Evolutionary conservation across 2,113 vertebrate species (phyloP), one percentile per base, ranked within the genome.

Genomic region (Varanus komodoensis): DNA sequence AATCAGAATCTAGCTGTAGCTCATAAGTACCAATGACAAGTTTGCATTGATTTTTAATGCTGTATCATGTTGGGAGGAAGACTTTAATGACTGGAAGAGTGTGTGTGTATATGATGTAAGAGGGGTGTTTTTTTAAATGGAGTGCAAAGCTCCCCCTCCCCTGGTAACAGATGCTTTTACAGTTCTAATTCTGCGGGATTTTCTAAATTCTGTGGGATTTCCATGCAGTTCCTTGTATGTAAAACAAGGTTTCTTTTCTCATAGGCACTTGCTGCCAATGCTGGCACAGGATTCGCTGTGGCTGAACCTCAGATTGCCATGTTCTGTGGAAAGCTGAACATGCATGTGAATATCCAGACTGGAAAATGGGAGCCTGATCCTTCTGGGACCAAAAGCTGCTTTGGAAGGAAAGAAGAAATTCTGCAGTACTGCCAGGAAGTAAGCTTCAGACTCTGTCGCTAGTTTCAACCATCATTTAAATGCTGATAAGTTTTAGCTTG

Each of bases 391-490:
- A 98, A 98, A 96, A 98, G 97, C 96, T 99, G 99, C 93, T 95
- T 98, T 77, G 97, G 96, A 94, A 98, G 96, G 94, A 99, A 99
- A 93, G 98, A 99, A 86, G 98, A 98, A 8, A 97, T 99, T 93
- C 97, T 99, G 94, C 98, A 98, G 92, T 99, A 99, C 97, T 99
- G 99, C 95, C 99, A 99, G 95, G 99, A 99, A 98, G 99, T 99
- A 95, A 98, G 98, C 34, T 21, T 9, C 0, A 29, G 12, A 27
- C 29, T 6, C 32, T 44, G 64, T 2, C 23, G 27, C 2, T 67
- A 11, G 32, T 48, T 81, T 78, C 38, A 34, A 32, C 48, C 52
- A 17, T 74, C 81, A 50, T 12, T 38, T 38, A 11, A 44, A 80
- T n/a, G 21, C 77, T 82, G 48, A 9, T 15, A 11, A 92, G 69